These are phyloP conservation scores for Eristalis arbustorum DNA, from an alignment of 2,888 invertebrate genomes.

Conservation along the genomic window DNA sequence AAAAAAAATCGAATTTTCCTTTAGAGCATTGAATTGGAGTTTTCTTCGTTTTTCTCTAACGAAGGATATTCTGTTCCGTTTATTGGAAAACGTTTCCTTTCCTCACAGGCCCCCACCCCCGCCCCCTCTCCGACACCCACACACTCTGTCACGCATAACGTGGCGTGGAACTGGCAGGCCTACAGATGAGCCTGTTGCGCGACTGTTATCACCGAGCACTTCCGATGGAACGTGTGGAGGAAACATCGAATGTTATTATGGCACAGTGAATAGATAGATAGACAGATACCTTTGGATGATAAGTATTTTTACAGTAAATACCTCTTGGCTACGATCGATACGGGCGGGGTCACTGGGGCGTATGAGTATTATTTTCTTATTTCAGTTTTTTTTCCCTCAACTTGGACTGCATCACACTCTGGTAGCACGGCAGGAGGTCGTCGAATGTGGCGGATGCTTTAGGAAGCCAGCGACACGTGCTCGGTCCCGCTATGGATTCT, in stretches of 20 bases:
- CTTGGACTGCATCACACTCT: neutral
- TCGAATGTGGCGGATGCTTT: neutral
- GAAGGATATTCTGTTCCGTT: slow-evolving; percentile 19
- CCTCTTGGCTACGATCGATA: slow-evolving; percentile 3
- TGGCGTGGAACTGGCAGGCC: neutral
- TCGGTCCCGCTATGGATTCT: neutral
- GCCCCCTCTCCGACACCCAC: neutral
- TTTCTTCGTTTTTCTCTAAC: neutral
- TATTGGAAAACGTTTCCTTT: slow-evolving; percentile 11
- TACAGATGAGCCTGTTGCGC: slow-evolving; percentile 40
- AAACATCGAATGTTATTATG: slow-evolving; percentile 44
- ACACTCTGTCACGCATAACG: neutral
- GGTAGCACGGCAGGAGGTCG: neutral
- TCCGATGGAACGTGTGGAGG: slow-evolving; percentile 31
- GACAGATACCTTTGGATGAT: slow-evolving; percentile 21
- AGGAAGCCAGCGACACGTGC: neutral
- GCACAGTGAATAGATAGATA: slow-evolving; percentile 35
- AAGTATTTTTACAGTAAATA: slow-evolving; percentile 21
- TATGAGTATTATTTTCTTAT: slow-evolving; percentile 4
- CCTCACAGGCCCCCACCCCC: neutral
- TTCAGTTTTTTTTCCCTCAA: neutral
- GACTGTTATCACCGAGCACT: slow-evolving; percentile 3
- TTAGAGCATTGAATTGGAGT: slow-evolving; percentile 10
- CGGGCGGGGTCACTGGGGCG: slow-evolving; percentile 17
- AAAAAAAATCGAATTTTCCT: slow-evolving; percentile 12